These are phyloP conservation scores for Anthonomus grandis DNA, from an alignment of 1,140 invertebrate species.

Conservation along the genomic window DNA sequence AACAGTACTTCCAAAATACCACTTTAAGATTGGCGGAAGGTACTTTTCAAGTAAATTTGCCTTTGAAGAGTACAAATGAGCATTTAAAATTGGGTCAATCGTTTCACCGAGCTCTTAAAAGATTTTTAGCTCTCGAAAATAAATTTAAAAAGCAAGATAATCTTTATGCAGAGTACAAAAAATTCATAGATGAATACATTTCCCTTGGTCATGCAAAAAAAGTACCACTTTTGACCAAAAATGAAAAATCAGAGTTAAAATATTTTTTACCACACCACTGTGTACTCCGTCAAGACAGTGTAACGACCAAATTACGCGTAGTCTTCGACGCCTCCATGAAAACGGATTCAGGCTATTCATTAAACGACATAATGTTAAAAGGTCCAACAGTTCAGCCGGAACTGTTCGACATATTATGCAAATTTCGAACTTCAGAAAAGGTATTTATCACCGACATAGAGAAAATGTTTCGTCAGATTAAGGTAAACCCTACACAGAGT, in stretches of 20 bases:
- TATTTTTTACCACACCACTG: slow-evolving; percentile 50
- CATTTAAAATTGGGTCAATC: slow-evolving; percentile 13
- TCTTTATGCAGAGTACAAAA: slow-evolving; percentile 25
- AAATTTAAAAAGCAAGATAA: slow-evolving; percentile 4
- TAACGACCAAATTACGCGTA: slow-evolving; percentile 40
- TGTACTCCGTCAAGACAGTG: slow-evolving; percentile 38
- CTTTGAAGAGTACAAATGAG: slow-evolving; percentile 2
- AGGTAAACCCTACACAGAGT: slow-evolving; percentile 32
- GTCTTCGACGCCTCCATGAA: slow-evolving; percentile 46
- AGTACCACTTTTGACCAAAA: slow-evolving; percentile 18
- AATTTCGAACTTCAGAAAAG: slow-evolving; percentile 39
- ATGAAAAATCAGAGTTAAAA: slow-evolving; percentile 12
- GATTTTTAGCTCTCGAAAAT: slow-evolving; percentile 23
- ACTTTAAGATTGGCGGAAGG: slow-evolving; percentile 1
- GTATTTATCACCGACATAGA: slow-evolving; percentile 42
- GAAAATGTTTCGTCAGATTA: slow-evolving; percentile 49
- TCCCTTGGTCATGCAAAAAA: slow-evolving; percentile 33
- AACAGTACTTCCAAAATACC: background rate
- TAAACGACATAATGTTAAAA: slow-evolving; percentile 40
- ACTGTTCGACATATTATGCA: slow-evolving; percentile 44
- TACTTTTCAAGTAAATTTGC: slow-evolving; percentile 12
- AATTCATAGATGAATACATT: slow-evolving; percentile 40
- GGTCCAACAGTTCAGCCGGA: slow-evolving; percentile 47
- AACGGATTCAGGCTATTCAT: slow-evolving; percentile 33
- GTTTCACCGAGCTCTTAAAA: slow-evolving; percentile 5